phyloP scores from a whole-genome alignment of 2,797 vertebrate species.

The Gymnopithys bicolor region DNA sequence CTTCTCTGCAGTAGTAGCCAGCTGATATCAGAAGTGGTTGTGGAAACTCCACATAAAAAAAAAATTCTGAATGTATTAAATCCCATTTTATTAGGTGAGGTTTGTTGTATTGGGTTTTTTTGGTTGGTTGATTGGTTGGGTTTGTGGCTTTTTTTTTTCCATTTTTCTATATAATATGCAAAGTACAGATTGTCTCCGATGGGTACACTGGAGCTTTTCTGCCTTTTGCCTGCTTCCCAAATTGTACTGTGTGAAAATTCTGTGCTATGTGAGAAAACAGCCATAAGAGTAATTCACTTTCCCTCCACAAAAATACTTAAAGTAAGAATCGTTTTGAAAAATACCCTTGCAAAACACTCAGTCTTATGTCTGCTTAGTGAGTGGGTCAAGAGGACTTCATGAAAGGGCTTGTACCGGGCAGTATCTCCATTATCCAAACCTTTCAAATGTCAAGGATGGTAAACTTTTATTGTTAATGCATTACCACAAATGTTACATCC shows the following conservation, averaged over 20 bases:
- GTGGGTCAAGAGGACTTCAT: not conserved
- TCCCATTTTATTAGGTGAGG: rapidly evolving
- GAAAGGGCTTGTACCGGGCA: not conserved
- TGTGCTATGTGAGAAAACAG: not conserved
- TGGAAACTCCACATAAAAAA: not conserved
- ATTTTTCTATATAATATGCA: not conserved
- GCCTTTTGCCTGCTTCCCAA: not conserved
- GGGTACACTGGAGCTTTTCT: not conserved
- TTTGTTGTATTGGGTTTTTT: not conserved
- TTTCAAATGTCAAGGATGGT: not conserved
- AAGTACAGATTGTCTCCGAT: rapidly evolving
- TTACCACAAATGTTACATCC: not conserved
- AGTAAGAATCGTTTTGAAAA: not conserved
- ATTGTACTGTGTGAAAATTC: not conserved
- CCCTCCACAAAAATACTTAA: not conserved
- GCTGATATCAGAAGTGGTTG: not conserved
- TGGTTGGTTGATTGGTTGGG: no score
- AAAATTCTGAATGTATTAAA: rapidly evolving
- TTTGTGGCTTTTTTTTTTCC: not conserved
- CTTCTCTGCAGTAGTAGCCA: not conserved
- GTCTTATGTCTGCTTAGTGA: not conserved
- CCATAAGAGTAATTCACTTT: not conserved
- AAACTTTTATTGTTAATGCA: not conserved
- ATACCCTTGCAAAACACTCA: not conserved
- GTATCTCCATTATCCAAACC: not conserved